A percentile compares a stretch with the other conserved stretches of the same genome.
Evolutionary conservation across 1,140 invertebrate species (phyloP).

Genomic region (Calycopis cecrops): DNA sequence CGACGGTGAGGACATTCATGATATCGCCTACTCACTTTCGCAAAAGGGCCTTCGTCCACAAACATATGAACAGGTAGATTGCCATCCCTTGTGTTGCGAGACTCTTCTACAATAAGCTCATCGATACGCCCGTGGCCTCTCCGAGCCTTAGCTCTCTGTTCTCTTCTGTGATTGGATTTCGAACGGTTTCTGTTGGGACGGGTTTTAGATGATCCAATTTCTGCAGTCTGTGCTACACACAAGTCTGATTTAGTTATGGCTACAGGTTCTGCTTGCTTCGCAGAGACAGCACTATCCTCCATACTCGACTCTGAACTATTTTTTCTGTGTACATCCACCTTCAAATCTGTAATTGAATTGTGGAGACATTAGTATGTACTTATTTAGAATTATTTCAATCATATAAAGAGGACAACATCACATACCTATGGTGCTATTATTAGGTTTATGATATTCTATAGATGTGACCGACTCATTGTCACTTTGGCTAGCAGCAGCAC

Average conservation of each 20-base stretch:
- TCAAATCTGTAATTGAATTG: conserved; percentile 80
- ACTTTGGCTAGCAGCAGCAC: conserved; percentile 53
- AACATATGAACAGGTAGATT: conserved; percentile 56
- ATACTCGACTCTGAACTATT: conserved; percentile 90
- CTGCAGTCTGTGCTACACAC: conserved; percentile 45
- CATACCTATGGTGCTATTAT: conserved; percentile 82
- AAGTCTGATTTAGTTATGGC: conserved; percentile 58
- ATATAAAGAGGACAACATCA: background rate
- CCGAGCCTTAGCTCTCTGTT: conserved; percentile 45
- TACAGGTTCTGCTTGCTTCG: conserved; percentile 44
- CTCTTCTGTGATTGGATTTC: conserved; percentile 49
- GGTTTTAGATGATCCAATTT: conserved; percentile 48
- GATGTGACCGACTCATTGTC: conserved; percentile 79
- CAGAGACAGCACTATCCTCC: conserved; percentile 56
- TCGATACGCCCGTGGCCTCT: conserved; percentile 56
- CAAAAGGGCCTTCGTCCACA: conserved; percentile 56
- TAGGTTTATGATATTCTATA: conserved; percentile 77
- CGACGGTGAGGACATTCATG: conserved; percentile 56
- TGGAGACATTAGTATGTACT: conserved; percentile 3
- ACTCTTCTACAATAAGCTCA: conserved; percentile 60
- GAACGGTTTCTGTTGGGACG: conserved; percentile 50
- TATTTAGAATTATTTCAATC: background rate
- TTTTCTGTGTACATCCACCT: conserved; percentile 94
- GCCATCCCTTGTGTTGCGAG: conserved; percentile 51
- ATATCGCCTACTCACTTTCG: conserved; percentile 59